Evolutionary conservation across 2,113 vertebrate genomes (phyloP), one percentile per base, ranked within the genome.

Genomic region (Chionodraco myersi): DNA sequence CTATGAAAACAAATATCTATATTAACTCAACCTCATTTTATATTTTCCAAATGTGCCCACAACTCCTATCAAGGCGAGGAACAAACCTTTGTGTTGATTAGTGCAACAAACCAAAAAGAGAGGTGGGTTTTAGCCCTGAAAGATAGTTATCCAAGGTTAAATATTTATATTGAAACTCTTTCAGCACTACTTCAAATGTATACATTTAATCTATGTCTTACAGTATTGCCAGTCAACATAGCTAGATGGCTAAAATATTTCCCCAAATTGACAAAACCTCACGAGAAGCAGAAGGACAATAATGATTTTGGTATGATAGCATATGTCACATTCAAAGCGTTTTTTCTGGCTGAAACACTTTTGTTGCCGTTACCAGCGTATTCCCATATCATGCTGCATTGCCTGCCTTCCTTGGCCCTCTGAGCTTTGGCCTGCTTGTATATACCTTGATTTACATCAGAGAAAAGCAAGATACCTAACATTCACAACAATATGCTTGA

Each of bases 331-430:
- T 63, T 82, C 54, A 77, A 77, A 86, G 47, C 51, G 63, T 67
- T 80, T 83, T 30, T 85, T 60, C 61, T 79, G 75, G 62, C 65
- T 5, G 23, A 54, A 60, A 82, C 45, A 51, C 79, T 62, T 86
- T 86, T 88, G 58, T 61, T 1, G 47, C 49, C 11, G 30, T 77
- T 68, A 72, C 53, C 34, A 87, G 71, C 79, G 68, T 66, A 71
- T 62, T 65, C 52, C 66, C 65, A 77, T 51, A 71, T 57, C 66
- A 23, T 41, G 61, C 75, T 75, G 65, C 34, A 4, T 52, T 69
- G 72, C 71, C 57, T 83, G 70, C 23, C 36, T 60, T 59, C 6
- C 26, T 63, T 61, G 13, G 61, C 56, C 73, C 69, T 63, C 53
- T 80, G 72, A 67, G 58, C 53, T 49, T 67, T 79, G 30, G 23